phyloP scores from a whole-genome alignment of 2,113 vertebrate genomes.

The Sapajus apella region DNA sequence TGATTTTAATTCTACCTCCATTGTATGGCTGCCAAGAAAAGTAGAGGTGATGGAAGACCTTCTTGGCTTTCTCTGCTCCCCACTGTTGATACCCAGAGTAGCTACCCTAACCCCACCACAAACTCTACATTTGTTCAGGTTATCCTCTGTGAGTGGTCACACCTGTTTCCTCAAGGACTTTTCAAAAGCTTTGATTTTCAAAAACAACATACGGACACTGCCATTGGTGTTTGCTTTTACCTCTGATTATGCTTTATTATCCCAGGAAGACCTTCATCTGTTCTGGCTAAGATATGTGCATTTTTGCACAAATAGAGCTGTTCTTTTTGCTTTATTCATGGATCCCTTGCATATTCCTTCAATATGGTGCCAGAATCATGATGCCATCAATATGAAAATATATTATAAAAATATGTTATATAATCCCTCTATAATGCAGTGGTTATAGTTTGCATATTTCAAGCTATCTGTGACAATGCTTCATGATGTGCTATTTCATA shows the following conservation, averaged over 20 bases:
- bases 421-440: not conserved
- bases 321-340: not conserved
- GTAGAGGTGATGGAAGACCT: accelerated
- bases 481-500: too few species aligned
- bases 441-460: not conserved
- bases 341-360: not conserved
- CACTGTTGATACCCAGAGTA: too few species aligned
- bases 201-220: not conserved
- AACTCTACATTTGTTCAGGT: not conserved
- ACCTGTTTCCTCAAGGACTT: not conserved
- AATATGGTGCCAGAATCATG: not conserved
- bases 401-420: too few species aligned
- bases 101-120: not conserved
- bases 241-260: not conserved
- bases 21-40: not conserved
- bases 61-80: not conserved
- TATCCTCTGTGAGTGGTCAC: not conserved
- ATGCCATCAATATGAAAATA: not conserved
- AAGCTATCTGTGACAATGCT: not conserved
- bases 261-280: not conserved
- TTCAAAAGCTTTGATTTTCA: not conserved
- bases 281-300: not conserved
- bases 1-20: not conserved
- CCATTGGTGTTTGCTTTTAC: not conserved
- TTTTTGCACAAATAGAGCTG: not conserved